phyloP scores from a whole-genome alignment of 2,797 vertebrate genomes.

The Hydrocynus forskahlii region DNA sequence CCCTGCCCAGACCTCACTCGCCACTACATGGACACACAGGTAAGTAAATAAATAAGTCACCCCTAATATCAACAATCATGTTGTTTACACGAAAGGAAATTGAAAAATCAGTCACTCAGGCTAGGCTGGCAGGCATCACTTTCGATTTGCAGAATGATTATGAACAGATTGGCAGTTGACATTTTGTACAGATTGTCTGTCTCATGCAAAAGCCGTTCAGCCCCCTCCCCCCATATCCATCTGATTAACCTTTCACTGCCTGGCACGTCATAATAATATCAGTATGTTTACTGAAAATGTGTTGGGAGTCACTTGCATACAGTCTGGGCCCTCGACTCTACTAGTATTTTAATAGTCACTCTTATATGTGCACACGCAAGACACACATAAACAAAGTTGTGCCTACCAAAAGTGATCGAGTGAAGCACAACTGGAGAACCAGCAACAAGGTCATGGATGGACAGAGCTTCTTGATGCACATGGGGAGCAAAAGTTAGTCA shows the following conservation, averaged over 20 bases:
- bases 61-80: slow-evolving; percentile 25
- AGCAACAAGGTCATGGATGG: too few relatives aligned
- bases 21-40: slow-evolving; percentile 94
- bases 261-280: slow-evolving; percentile 9
- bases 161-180: slow-evolving; percentile 49
- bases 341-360: not conserved
- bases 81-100: slow-evolving; percentile 1
- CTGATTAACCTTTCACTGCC: slow-evolving; percentile 43
- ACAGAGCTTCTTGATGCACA: too few relatives aligned
- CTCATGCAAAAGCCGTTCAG: not conserved
- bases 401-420: too few relatives aligned
- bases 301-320: not conserved
- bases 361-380: not conserved
- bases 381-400: too few relatives aligned
- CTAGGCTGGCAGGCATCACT: not conserved
- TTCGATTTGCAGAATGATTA: slow-evolving; percentile 32
- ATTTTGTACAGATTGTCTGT: slow-evolving; percentile 31
- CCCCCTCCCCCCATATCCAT: slow-evolving; percentile 1
- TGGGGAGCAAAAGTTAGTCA: too few relatives aligned
- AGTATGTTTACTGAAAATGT: slow-evolving; percentile 8
- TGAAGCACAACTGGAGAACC: too few relatives aligned
- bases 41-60: slow-evolving; percentile 67
- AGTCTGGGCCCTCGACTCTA: not conserved
- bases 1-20: slow-evolving; percentile 92
- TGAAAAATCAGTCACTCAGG: not conserved